phyloP scores from a whole-genome alignment of 2,888 invertebrate genomes.

The Vesta saturnalis region DNA sequence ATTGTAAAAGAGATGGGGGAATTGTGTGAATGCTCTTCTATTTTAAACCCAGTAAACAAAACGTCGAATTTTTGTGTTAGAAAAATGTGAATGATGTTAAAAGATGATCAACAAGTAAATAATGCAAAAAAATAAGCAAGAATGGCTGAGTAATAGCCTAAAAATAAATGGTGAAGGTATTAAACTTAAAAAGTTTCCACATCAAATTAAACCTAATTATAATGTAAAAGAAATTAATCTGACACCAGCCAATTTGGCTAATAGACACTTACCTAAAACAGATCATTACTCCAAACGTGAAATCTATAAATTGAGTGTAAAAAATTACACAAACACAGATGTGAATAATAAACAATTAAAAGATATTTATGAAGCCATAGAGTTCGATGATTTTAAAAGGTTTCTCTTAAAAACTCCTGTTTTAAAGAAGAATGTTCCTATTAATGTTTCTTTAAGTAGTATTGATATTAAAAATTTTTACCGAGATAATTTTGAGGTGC shows the following conservation, averaged over 20 bases:
- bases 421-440: conserved; percentile 22
- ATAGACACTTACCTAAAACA: conserved; percentile 12
- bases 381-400: conserved; percentile 71
- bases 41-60: conserved; percentile 12
- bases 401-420: conserved; percentile 61
- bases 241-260: conserved; percentile 3
- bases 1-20: conserved; percentile 22
- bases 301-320: conserved; percentile 54
- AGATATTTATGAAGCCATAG: conserved; percentile 70
- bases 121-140: conserved; percentile 25
- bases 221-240: conserved; percentile 29
- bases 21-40: not conserved
- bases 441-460: not conserved
- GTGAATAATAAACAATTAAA: conserved; percentile 56
- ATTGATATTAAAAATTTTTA: conserved; percentile 42
- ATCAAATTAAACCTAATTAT: conserved; percentile 27
- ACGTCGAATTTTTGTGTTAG: not conserved
- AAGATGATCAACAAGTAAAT: conserved; percentile 26
- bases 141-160: conserved; percentile 20
- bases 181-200: conserved; percentile 26
- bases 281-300: conserved; percentile 15
- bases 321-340: conserved; percentile 47
- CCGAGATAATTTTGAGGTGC: conserved; percentile 34
- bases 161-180: conserved; percentile 29
- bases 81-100: conserved; percentile 28